A percentile compares a stretch with the other conserved stretches of the same genome.
Conservation (phyloP, 2,888 invertebrate genomes). For the Ectemnius continuus region DNA sequence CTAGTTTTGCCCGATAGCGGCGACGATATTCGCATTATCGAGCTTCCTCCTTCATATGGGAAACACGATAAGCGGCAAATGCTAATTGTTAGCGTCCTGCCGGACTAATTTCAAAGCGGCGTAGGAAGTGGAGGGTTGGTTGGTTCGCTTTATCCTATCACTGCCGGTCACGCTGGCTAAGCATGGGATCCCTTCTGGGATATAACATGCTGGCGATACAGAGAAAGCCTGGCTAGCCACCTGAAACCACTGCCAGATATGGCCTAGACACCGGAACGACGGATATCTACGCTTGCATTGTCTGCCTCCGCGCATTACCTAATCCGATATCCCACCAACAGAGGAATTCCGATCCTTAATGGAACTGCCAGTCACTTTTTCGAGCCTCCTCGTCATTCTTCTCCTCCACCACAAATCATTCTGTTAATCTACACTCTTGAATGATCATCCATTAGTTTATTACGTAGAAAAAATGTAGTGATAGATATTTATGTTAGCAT, state of each 20-base stretch:
- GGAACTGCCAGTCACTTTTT: slow-evolving; percentile 17
- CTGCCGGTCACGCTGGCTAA: slow-evolving; percentile 65
- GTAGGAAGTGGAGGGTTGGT: slow-evolving; percentile 68
- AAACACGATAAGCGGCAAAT: slow-evolving; percentile 37
- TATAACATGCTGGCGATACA: slow-evolving; percentile 18
- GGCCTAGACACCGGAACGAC: slow-evolving; percentile 42
- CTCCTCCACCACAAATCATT: no score
- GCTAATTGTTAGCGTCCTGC: slow-evolving; percentile 69
- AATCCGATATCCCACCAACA: slow-evolving; percentile 49
- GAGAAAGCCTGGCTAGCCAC: slow-evolving; percentile 27
- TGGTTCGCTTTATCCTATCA: slow-evolving; percentile 70
- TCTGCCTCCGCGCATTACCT: slow-evolving; percentile 50
- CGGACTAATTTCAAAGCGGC: slow-evolving; percentile 66
- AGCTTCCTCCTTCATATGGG: slow-evolving; percentile 17
- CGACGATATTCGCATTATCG: slow-evolving; percentile 33
- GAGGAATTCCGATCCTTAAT: slow-evolving; percentile 41
- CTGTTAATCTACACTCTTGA: no score
- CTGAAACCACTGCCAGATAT: slow-evolving; percentile 54
- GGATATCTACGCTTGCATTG: slow-evolving; percentile 48
- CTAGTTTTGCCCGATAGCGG: no score
- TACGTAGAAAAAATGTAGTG: no score
- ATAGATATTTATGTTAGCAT: no score
- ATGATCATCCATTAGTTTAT: no score
- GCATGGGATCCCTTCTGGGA: slow-evolving; percentile 54
- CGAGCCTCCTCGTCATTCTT: not conserved